phyloP scores from a whole-genome alignment of 2,888 invertebrate genomes.

The Coecobrya sp. region DNA sequence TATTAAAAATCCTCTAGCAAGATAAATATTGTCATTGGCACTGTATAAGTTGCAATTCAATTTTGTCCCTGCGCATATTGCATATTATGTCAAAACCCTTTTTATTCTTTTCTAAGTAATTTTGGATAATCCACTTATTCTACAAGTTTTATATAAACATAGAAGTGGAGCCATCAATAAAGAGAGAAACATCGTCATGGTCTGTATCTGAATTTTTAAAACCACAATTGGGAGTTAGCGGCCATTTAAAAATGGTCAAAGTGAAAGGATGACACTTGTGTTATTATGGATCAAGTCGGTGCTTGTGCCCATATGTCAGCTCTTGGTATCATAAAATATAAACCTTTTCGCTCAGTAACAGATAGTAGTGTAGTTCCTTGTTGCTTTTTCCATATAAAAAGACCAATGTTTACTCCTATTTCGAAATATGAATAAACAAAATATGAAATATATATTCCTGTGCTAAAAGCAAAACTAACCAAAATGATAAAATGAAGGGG shows the following conservation, averaged over 20 bases:
- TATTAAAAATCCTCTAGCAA: no score
- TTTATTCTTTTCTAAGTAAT: no score
- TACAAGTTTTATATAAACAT: no score
- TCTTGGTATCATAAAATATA: no score
- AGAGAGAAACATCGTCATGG: neutral
- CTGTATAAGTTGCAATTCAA: no score
- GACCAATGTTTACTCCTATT: neutral
- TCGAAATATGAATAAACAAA: neutral
- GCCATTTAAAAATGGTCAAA: neutral
- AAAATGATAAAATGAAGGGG: slow-evolving; percentile 56
- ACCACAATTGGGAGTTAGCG: neutral
- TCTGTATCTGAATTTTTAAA: neutral
- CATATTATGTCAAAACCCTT: no score
- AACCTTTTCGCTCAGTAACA: no score
- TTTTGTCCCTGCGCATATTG: no score
- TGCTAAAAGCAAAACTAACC: neutral
- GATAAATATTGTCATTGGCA: no score
- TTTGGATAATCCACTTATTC: no score
- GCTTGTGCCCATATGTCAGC: neutral
- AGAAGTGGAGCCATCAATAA: neutral
- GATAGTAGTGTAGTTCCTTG: no score
- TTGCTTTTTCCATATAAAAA: no score
- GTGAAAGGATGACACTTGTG: neutral
- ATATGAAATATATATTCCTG: neutral
- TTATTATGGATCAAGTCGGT: neutral